Percentiles rank a stretch among this genome's conserved stretches.
Conservation (phyloP, 35 echinoderm and acorn worm species). For the Acanthaster planci region DNA sequence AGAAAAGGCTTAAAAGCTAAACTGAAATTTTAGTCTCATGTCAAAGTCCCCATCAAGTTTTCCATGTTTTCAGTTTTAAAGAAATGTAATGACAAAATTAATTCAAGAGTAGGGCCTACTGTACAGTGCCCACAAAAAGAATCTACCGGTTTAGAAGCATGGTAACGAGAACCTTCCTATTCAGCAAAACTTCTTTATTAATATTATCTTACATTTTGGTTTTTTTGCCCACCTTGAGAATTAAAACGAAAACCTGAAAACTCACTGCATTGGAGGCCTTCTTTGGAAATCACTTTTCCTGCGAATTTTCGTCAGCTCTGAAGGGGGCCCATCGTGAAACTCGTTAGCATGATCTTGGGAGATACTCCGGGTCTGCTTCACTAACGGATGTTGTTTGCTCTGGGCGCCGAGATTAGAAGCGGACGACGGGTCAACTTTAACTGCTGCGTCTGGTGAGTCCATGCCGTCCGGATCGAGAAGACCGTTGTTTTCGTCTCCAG, state of each 20-base stretch:
- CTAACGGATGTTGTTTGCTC: background rate
- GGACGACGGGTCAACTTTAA: background rate
- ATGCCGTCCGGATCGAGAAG: background rate
- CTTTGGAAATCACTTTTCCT: conserved; percentile 8
- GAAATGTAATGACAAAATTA: too few species aligned
- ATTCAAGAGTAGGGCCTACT: too few species aligned
- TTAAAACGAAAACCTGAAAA: too few species aligned
- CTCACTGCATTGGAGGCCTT: background rate
- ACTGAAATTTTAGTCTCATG: too few species aligned
- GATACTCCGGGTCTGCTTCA: background rate
- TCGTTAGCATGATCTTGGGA: background rate
- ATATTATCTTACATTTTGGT: too few species aligned
- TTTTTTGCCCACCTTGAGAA: too few species aligned
- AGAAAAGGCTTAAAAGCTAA: too few species aligned
- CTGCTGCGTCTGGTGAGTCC: background rate
- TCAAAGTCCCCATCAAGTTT: too few species aligned
- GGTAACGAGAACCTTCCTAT: background rate
- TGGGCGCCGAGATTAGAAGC: background rate
- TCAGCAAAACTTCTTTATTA: background rate
- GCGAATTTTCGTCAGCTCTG: background rate
- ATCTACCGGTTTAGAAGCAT: background rate
- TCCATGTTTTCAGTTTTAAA: too few species aligned
- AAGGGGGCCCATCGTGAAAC: background rate
- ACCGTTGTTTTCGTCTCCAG: conserved; percentile 8
- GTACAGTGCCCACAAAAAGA: background rate